Conservation (phyloP, 1,140 invertebrate genomes). For the Sarcophaga bullata region DNA sequence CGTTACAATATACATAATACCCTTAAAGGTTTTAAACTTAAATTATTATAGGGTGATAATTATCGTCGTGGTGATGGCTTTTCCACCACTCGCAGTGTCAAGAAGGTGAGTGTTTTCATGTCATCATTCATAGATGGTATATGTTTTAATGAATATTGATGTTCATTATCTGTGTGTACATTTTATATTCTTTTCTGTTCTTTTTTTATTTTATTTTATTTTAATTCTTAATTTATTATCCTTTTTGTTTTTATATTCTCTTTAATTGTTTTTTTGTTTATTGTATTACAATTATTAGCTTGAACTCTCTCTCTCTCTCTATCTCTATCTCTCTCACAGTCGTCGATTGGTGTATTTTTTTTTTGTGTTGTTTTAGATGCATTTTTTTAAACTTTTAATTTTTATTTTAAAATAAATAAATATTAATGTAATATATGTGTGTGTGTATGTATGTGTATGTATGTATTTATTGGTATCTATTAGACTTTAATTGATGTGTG, state of each 20-base stretch:
- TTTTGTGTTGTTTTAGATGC: neutral
- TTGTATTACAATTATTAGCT: neutral
- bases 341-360: conserved; percentile 66
- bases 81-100: conserved; percentile 89
- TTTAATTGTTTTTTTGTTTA: neutral
- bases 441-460: neutral
- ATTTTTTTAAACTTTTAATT: no score
- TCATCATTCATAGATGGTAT: no score
- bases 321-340: conserved; percentile 47
- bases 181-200: no score
- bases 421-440: neutral
- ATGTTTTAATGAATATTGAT: no score
- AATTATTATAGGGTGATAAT: conserved; percentile 78
- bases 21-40: no score
- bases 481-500: no score
- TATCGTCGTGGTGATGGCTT: conserved; percentile 86
- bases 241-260: conserved; percentile 3
- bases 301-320: neutral
- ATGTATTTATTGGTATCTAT: no score
- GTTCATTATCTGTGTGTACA: no score
- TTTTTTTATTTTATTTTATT: no score
- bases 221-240: conserved; percentile 15
- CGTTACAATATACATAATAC: no score
- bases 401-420: neutral
- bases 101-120: conserved; percentile 73